A percentile compares a stretch with the other conserved stretches of the same genome.
Evolutionary conservation across 1,140 invertebrate genomes (phyloP).

Genomic region (Homalodisca vitripennis): DNA sequence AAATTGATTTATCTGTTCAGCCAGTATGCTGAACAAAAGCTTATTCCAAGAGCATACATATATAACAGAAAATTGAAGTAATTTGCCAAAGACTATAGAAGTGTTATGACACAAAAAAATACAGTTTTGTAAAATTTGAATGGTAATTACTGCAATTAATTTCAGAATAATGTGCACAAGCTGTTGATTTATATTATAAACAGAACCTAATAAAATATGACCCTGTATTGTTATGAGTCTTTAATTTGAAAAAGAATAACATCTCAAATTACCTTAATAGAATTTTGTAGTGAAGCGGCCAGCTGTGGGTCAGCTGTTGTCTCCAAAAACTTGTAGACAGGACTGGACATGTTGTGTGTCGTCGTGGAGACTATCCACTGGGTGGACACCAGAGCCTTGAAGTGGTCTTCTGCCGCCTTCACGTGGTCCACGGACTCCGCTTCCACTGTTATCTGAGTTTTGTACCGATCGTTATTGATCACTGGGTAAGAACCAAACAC

Average conservation of each 20-base stretch:
- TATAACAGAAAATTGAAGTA: too few relatives aligned
- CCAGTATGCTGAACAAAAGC: too few relatives aligned
- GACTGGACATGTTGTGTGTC: slow-evolving; percentile 16
- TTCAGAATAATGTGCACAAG: too few relatives aligned
- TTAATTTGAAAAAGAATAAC: not conserved
- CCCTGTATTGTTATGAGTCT: too few relatives aligned
- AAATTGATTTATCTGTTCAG: too few relatives aligned
- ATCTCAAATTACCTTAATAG: slow-evolving; percentile 39
- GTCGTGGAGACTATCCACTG: slow-evolving; percentile 26
- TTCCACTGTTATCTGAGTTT: slow-evolving; percentile 54
- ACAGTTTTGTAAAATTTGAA: too few relatives aligned
- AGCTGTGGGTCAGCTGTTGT: slow-evolving; percentile 6
- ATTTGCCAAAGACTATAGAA: too few relatives aligned
- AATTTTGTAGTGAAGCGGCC: slow-evolving; percentile 33
- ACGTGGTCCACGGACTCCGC: slow-evolving; percentile 44
- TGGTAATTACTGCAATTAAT: too few relatives aligned
- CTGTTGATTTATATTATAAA: too few relatives aligned
- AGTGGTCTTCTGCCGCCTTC: slow-evolving; percentile 45
- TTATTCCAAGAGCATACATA: too few relatives aligned
- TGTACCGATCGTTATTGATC: slow-evolving; percentile 48
- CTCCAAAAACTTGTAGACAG: not conserved
- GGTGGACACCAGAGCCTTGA: slow-evolving; percentile 41
- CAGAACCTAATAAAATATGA: too few relatives aligned
- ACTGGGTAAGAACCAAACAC: slow-evolving; percentile 73
- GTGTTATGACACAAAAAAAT: too few relatives aligned